Conservation (phyloP, 2,797 vertebrate species). For the Alectoris magna region DNA sequence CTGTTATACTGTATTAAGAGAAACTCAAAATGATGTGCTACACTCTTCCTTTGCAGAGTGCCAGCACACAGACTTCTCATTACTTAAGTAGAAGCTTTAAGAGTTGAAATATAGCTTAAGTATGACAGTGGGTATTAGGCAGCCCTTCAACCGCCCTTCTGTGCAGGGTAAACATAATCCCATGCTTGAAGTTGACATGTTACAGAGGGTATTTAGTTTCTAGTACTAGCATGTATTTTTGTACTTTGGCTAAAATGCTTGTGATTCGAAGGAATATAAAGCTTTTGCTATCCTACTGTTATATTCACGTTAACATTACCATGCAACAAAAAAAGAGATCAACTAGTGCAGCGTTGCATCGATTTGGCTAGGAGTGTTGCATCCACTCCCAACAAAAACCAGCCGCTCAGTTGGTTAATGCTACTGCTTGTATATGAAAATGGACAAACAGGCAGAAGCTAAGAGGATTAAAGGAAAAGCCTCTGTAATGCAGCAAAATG, state of each 20-base stretch:
- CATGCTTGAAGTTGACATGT: background rate
- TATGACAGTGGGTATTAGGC: background rate
- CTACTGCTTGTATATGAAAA: background rate
- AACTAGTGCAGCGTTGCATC: background rate
- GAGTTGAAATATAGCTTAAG: background rate
- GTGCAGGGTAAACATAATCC: background rate
- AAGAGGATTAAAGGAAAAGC: slow-evolving; percentile 50
- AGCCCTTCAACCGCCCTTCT: background rate
- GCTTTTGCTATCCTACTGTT: background rate
- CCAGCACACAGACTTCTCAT: background rate
- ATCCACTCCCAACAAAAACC: background rate
- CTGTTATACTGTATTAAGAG: background rate
- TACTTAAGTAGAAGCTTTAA: rapidly evolving
- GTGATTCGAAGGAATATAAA: background rate
- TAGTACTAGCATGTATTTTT: background rate
- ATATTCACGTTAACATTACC: background rate
- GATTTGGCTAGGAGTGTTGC: background rate
- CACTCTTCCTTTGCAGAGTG: background rate
- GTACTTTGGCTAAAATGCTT: background rate
- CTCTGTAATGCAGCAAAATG: slow-evolving; percentile 45
- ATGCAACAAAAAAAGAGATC: background rate
- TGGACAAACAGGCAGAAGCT: slow-evolving; percentile 10
- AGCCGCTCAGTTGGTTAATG: background rate
- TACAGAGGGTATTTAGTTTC: background rate
- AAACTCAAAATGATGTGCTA: background rate